Conservation (phyloP, 2,113 vertebrate genomes). For the Ariopsis seemanni region DNA sequence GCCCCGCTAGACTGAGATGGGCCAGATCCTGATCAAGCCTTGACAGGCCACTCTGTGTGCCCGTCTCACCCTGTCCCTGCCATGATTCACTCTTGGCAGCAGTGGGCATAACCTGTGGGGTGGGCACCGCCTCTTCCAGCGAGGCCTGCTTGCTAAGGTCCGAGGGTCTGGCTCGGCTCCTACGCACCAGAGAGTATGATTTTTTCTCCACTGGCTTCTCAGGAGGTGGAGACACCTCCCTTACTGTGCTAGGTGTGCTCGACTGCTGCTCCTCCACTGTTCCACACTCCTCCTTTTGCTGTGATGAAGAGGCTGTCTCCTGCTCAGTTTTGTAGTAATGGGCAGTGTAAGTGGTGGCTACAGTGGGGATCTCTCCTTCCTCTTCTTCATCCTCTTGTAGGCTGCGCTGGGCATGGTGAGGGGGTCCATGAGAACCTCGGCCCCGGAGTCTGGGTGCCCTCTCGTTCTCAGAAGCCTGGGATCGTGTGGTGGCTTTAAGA, state of each 20-base stretch:
- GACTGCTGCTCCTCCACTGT: constrained; percentile 40
- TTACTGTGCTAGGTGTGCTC: constrained; percentile 42
- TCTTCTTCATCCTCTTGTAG: constrained; percentile 35
- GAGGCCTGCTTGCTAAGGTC: constrained; percentile 84
- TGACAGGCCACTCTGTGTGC: constrained; percentile 65
- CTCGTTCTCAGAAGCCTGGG: constrained; percentile 49
- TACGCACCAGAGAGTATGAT: constrained; percentile 89
- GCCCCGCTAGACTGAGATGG: constrained; percentile 80
- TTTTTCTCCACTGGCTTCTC: constrained; percentile 91
- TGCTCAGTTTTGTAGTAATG: constrained; percentile 44
- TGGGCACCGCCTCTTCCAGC: constrained; percentile 73
- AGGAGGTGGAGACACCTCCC: constrained; percentile 66
- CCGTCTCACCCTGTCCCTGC: constrained; percentile 58
- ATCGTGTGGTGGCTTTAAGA: constrained; percentile 36
- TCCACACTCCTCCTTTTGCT: constrained; percentile 56
- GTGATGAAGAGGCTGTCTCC: constrained; percentile 62
- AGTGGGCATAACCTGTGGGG: constrained; percentile 61
- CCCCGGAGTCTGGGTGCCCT: constrained; percentile 50
- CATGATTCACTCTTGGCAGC: constrained; percentile 58
- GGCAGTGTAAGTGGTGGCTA: constrained; percentile 32
- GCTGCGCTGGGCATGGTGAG: constrained; percentile 25
- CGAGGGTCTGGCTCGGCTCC: constrained; percentile 86
- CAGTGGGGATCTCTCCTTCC: constrained; percentile 53
- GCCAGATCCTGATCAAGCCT: constrained; percentile 87
- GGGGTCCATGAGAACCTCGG: constrained; percentile 24